Evolutionary conservation across 1,140 invertebrate genomes (phyloP), one percentile per base, ranked within the genome.

Genomic region (Chionoecetes opilio): DNA sequence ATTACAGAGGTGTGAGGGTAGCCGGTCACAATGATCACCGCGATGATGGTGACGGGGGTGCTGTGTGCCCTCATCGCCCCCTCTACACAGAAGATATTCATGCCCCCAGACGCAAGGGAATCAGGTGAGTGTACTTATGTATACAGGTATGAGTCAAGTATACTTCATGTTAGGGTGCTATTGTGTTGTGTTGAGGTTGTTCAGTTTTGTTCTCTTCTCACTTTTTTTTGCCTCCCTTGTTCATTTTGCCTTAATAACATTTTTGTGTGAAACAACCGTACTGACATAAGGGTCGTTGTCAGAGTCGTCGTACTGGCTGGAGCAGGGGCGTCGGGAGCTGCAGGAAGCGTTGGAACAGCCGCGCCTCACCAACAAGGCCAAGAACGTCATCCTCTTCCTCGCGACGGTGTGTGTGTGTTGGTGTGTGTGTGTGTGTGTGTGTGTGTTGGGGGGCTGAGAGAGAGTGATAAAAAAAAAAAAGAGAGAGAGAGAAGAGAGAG

Each of bases 361-460:
- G 14, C 53, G 17, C 14, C 21, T 41, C 75, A 94, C 63, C 34
- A 94, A 89, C 14, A 35, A 46, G 11, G 93, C 93, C 63, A 94
- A 94, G 88, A 94, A 94, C 29, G 93, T 94, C 63, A 94, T 94
- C n/a, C 87, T 94, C 35, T 94, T 94, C 87, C 87, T 94, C 34
- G 93, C 31, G 93, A 94, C 46, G 93, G 93, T 94, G 21, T 87
- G 93, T 53, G 8, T 0, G n/a, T 17, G 21, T 31, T 11, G 14
- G 26, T 2, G 63, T 32, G 8, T 35, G 84, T 41, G 38, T 41
- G 38, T 41, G 38, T 41, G n/a, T n/a, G 5, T 46, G 21, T n/a
- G 63, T 75, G 8, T 75, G 63, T 17, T 75, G 63, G n/a, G 21
- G 63, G 5, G 26, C 6, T 26, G 21, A 21, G 21, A 8, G 63